Evolutionary conservation across 2,888 invertebrate genomes (phyloP).

Genomic region (Troides aeacus): DNA sequence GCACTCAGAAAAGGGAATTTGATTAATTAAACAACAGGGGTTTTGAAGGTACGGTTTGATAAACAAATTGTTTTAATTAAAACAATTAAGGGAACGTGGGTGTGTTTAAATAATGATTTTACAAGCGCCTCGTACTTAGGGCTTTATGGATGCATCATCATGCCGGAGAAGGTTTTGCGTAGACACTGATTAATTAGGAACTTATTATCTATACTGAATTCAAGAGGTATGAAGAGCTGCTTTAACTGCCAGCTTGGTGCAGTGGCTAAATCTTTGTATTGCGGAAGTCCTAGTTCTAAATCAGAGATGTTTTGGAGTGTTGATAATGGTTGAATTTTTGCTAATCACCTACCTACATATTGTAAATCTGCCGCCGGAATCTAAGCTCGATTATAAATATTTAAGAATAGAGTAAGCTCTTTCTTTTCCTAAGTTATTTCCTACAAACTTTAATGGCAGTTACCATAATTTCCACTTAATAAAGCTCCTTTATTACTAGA

Average conservation of each 20-base stretch:
- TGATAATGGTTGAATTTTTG: no score
- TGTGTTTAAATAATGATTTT: slow-evolving; percentile 3
- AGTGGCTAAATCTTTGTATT: no score
- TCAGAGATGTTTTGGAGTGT: no score
- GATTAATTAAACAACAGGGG: slow-evolving; percentile 18
- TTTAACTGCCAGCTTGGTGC: no score
- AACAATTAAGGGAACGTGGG: slow-evolving; percentile 12
- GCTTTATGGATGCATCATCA: neutral
- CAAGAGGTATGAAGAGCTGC: neutral
- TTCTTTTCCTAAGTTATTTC: no score
- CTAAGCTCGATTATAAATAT: no score
- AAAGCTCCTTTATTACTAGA: neutral
- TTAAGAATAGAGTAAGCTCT: no score
- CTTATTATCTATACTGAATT: neutral
- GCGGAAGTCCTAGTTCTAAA: no score
- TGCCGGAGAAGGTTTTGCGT: neutral
- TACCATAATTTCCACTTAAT: neutral
- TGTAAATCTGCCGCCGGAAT: no score
- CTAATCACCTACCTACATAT: no score
- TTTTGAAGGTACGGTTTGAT: slow-evolving; percentile 18
- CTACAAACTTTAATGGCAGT: neutral
- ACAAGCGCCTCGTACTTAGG: neutral
- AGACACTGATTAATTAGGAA: neutral
- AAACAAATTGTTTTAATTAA: slow-evolving; percentile 20
- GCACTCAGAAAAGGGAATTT: slow-evolving; percentile 4